Percentiles rank a stretch among this genome's conserved stretches.
Evolutionary conservation across 2,888 invertebrate species (phyloP).

Genomic region (Phania funesta): DNA sequence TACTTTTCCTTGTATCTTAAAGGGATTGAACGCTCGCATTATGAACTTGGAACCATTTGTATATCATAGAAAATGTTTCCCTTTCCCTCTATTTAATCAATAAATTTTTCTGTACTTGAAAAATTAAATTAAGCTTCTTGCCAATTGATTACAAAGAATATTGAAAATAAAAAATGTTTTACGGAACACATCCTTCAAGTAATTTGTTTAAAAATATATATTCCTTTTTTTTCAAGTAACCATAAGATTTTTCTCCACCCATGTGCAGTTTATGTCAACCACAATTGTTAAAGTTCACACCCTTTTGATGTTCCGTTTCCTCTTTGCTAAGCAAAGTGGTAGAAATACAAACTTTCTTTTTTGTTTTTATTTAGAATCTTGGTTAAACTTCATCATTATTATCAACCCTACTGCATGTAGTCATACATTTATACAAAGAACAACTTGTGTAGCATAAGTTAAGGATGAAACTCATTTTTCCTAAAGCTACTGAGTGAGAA

Average conservation of each 20-base stretch:
- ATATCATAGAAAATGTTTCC: background rate
- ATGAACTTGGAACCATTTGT: background rate
- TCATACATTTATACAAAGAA: background rate
- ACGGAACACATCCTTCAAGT: background rate
- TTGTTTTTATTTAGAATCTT: background rate
- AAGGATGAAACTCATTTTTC: background rate
- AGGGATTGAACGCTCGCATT: background rate
- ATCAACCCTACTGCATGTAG: background rate
- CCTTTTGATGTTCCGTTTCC: conserved; percentile 50
- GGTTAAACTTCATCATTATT: conserved; percentile 24
- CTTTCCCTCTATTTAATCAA: conserved; percentile 10
- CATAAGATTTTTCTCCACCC: background rate
- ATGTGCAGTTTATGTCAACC: conserved; percentile 16
- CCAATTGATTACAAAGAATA: too few relatives aligned
- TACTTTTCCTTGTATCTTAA: background rate
- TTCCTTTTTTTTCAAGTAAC: too few relatives aligned
- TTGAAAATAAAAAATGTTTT: background rate
- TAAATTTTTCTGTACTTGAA: background rate
- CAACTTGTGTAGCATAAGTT: background rate
- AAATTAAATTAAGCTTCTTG: background rate
- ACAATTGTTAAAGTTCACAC: conserved; percentile 48
- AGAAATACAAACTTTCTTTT: background rate
- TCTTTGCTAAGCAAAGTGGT: background rate
- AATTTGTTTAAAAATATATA: background rate
- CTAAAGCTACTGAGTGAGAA: background rate